Conservation (phyloP, 2,113 vertebrate species). For the Montifringilla adamsi region DNA sequence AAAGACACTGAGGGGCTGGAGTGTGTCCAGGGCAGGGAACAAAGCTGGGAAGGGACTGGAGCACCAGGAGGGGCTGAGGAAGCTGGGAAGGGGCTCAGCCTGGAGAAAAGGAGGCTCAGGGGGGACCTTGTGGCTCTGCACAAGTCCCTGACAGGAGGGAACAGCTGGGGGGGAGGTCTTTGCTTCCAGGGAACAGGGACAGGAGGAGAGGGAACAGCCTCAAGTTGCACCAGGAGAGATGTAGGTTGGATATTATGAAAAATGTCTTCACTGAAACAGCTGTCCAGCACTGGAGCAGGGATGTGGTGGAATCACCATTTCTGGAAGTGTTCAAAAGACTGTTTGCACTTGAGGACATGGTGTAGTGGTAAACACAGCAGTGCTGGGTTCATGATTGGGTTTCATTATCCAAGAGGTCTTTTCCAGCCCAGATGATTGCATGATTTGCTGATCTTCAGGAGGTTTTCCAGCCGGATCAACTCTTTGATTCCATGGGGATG, state of each 20-base stretch:
- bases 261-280: not conserved
- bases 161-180: fast-evolving
- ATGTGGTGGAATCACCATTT: not conserved
- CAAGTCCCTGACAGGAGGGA: not conserved
- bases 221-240: not conserved
- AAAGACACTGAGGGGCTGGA: not conserved
- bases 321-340: not conserved
- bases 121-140: not conserved
- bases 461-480: not conserved
- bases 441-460: not conserved
- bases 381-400: not conserved
- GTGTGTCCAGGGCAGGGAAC: fast-evolving
- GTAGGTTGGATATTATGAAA: not conserved
- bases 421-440: not conserved
- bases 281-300: not conserved
- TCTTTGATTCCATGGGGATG: not conserved
- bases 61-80: fast-evolving
- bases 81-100: not conserved
- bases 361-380: not conserved
- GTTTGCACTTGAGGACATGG: not conserved
- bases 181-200: not conserved
- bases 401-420: not conserved
- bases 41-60: not conserved
- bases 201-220: not conserved
- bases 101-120: not conserved